Evolutionary conservation across 2,888 invertebrate species (phyloP), one percentile per base, ranked within the genome.

Genomic region (Hypena proboscidalis): DNA sequence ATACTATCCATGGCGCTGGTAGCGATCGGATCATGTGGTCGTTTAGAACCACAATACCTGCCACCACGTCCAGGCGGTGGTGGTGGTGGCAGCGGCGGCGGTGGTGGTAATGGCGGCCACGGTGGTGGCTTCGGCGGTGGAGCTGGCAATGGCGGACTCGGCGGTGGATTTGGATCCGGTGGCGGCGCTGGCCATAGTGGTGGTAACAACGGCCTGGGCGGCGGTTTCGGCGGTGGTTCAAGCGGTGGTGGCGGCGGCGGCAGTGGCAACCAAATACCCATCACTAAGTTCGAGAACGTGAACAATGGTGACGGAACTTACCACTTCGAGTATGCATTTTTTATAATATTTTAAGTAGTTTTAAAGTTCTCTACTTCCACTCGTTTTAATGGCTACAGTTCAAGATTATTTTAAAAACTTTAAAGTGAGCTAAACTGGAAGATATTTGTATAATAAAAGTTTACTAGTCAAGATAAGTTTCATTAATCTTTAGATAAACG

Each of bases 271-370:
- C 80, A 85, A 52, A 83, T 85, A 53, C 94, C 94, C 4, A 94
- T 94, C 58, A 78, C 93, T 7, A 91, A 91, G 57, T 93, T 92
- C 66, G 92, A 93, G 53, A 94, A 93, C 58, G 92, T 90, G 40
- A 94, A 94, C 80, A 93, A 94, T 65, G 93, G 93, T 23, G 93
- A 93, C 61, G 94, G 94, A 50, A 92, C 85, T 58, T 94, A 94
- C 69, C 91, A 87, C 51, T 94, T 93, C 80, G 92, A 92, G 94
- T 94, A 75, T 74, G 80, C 25, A 3, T 21, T 37, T 30, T 15
- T 31, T 30, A 14, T 7, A 21, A 22, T 20, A 13, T 15, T 3
- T 11, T 35, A 30, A 22, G 11, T 38, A 36, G 7, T 13, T 36
- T 30, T 11, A 15, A 3, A 27, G 1, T 13, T 26, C 19, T 4